These are phyloP conservation scores for Rissa tridactyla DNA, from an alignment of 2,113 vertebrate species.

Conservation along the genomic window DNA sequence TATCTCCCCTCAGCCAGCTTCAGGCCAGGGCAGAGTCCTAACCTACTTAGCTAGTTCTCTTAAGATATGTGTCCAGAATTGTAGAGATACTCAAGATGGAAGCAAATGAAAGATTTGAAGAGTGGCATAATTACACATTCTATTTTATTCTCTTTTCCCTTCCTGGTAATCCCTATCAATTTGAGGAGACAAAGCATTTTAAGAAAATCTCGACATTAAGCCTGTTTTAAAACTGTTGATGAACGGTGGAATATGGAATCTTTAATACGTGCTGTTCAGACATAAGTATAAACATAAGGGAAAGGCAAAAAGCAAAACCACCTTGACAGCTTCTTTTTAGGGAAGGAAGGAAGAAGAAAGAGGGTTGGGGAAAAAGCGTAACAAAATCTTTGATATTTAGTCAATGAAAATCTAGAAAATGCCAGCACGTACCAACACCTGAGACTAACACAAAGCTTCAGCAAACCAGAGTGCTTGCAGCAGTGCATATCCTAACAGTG, in stretches of 20 bases:
- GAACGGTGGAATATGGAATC: not conserved
- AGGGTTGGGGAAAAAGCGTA: not conserved
- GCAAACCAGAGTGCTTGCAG: not conserved
- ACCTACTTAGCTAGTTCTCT: not conserved
- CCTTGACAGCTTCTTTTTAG: not conserved
- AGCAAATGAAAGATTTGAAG: not conserved
- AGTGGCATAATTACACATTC: not conserved
- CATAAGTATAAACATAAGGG: accelerated
- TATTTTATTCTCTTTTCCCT: not conserved
- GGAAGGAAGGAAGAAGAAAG: not conserved
- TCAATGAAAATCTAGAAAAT: not conserved
- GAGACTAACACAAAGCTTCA: not conserved
- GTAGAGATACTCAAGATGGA: not conserved
- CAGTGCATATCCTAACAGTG: not conserved
- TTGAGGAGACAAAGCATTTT: not conserved
- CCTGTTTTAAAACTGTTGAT: not conserved
- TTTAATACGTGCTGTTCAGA: not conserved
- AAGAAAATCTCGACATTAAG: not conserved
- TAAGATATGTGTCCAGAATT: not conserved
- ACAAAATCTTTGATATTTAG: not conserved
- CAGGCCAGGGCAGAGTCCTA: not conserved
- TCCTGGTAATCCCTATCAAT: not conserved
- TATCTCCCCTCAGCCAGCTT: not conserved
- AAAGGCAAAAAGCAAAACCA: not conserved
- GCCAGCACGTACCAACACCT: not conserved